phyloP scores from a whole-genome alignment of 2,113 vertebrate species.

The Dromas ardeola region DNA sequence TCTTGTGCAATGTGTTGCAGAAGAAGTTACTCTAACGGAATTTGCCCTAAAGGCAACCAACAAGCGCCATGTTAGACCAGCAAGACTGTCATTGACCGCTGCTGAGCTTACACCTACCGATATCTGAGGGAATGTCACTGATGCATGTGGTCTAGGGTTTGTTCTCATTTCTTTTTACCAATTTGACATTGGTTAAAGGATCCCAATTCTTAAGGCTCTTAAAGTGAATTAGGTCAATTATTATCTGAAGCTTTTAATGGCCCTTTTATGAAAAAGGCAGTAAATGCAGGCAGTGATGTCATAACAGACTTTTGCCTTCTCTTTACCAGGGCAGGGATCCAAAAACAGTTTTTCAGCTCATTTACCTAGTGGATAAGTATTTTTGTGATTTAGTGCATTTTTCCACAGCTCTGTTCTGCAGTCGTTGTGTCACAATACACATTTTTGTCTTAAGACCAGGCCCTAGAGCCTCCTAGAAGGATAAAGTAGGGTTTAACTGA shows the following conservation, averaged over 20 bases:
- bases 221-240: background rate
- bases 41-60: background rate
- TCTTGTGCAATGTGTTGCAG: background rate
- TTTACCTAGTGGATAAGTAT: background rate
- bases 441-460: background rate
- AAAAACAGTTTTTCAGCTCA: background rate
- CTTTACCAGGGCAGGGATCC: background rate
- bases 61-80: background rate
- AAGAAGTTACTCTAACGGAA: background rate
- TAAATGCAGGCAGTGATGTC: background rate
- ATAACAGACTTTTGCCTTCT: background rate
- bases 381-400: background rate
- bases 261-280: background rate
- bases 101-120: background rate
- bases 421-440: background rate
- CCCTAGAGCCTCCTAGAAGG: background rate
- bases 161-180: background rate
- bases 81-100: background rate
- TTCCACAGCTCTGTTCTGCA: background rate
- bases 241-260: background rate
- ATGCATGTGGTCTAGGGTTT: fast-evolving
- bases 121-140: background rate
- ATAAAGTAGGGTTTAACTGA: background rate
- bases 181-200: background rate
- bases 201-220: background rate